phyloP scores from a whole-genome alignment of 2,113 vertebrate species.

The Cynoglossus semilaevis region DNA sequence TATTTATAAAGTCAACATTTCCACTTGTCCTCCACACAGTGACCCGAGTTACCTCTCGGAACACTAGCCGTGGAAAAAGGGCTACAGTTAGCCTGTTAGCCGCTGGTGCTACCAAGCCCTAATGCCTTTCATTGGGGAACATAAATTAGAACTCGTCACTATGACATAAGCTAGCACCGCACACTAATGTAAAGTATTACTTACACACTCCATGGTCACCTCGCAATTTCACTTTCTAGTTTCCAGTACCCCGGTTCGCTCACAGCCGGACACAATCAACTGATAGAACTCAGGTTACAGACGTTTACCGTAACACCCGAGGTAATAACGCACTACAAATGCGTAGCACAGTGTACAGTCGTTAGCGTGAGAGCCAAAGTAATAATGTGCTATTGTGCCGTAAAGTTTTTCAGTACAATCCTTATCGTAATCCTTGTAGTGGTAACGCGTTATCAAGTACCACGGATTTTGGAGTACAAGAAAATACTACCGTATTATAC shows the following conservation, averaged over 20 bases:
- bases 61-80: neutral
- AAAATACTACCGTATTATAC: too few species aligned
- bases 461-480: too few species aligned
- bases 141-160: neutral
- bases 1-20: neutral
- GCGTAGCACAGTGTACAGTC: neutral
- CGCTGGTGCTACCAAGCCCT: constrained; percentile 25
- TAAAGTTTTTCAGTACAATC: neutral
- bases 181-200: constrained; percentile 6
- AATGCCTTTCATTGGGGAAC: neutral
- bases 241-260: constrained; percentile 5
- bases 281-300: neutral
- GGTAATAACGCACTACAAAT: constrained; percentile 2
- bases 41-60: neutral
- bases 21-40: neutral
- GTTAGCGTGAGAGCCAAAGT: too few species aligned
- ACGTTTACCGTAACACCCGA: constrained; percentile 32
- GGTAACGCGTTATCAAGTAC: neutral
- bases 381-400: too few species aligned
- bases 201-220: constrained; percentile 74
- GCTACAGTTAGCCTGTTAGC: constrained; percentile 21
- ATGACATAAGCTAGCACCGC: fast-evolving
- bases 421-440: neutral
- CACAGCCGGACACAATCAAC: constrained; percentile 23
- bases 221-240: constrained; percentile 12